Evolutionary conservation across 2,888 invertebrate species (phyloP), one percentile per base, ranked within the genome.

Genomic region (Lagria hirta): DNA sequence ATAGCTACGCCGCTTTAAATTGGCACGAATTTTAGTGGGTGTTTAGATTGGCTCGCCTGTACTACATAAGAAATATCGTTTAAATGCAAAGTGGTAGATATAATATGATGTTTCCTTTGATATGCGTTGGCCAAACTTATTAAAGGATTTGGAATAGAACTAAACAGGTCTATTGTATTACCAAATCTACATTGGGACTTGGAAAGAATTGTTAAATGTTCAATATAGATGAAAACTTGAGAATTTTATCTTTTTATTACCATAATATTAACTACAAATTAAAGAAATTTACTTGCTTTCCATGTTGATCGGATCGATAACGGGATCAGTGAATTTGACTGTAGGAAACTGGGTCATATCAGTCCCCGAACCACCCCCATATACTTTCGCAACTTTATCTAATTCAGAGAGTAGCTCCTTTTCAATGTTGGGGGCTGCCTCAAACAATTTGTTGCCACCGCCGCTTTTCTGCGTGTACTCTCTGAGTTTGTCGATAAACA

Each of bases 311-410:
- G 84, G 79, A 69, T 85, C 86, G 51, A 86, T 69, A 57, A 78
- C 77, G 30, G 84, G 83, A 48, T 86, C 89, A 13, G 78, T 75
- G 61, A 94, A 96, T 64, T 84, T 85, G 68, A 95, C 86, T 7
- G 81, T 68, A 6, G 96, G 96, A 72, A 97, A 95, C 70, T 90
- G 78, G 10, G 88, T 86, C 88, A 95, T 89, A 66, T 95, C 91
- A 3, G 79, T 79, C 24, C 87, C 89, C 6, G 78, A 66, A 35
- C 81, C 85, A 56, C 88, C 88, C 26, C 85, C 84, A 63, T 74
- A 94, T 55, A 84, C 84, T 61, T 80, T 84, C 35, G 87, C 81
- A 18, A 93, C 77, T 71, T 89, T 88, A 3, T 88, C 88, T 57
- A 94, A 69, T 66, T 94, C 91, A 7, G 81, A 74, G 64, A 85